phyloP scores from a whole-genome alignment of 2,888 invertebrate species.

The Ormyrus rosae region DNA sequence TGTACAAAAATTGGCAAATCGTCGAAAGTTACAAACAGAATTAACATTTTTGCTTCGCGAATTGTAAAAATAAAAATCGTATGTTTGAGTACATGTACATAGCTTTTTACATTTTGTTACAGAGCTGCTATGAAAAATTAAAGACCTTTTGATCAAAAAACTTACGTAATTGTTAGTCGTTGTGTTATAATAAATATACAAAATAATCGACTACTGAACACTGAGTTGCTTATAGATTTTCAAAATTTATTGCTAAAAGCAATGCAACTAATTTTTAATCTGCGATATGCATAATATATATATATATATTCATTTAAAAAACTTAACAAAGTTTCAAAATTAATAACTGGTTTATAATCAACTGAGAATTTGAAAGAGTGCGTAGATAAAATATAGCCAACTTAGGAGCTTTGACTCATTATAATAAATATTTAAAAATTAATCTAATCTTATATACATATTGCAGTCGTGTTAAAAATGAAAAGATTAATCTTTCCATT shows the following conservation, averaged over 20 bases:
- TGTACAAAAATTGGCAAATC: slow-evolving; percentile 48
- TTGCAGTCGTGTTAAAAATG: no score
- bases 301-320: slow-evolving; percentile 35
- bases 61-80: background rate
- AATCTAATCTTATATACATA: no score
- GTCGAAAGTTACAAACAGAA: slow-evolving; percentile 26
- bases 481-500: no score
- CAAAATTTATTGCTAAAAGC: background rate
- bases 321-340: slow-evolving; percentile 44
- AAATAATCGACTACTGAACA: slow-evolving; percentile 15
- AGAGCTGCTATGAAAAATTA: background rate
- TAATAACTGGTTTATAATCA: slow-evolving; percentile 3
- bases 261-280: no score
- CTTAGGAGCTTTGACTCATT: no score
- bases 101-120: background rate
- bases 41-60: background rate
- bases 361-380: no score
- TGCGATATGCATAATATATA: slow-evolving; percentile 5
- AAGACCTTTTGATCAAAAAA: slow-evolving; percentile 13
- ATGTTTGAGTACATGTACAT: background rate
- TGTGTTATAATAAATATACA: background rate
- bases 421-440: no score
- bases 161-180: slow-evolving; percentile 1
- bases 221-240: background rate
- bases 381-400: no score